These are phyloP conservation scores for Orbicella faveolata DNA, from an alignment of 64 coral and sea anemone species.

Conservation along the genomic window DNA sequence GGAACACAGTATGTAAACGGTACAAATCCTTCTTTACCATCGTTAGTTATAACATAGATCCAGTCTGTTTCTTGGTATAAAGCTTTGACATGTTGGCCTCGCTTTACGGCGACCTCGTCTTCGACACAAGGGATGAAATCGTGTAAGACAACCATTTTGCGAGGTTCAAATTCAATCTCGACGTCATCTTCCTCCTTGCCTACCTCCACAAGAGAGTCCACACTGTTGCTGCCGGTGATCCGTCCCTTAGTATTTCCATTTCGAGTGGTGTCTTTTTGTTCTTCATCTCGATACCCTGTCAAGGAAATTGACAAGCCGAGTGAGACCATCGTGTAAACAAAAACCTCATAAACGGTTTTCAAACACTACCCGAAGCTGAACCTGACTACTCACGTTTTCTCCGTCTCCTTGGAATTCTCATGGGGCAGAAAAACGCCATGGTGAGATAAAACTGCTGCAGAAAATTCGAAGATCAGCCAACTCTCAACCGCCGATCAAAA, in stretches of 20 bases:
- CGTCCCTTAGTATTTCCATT: conserved; percentile 63
- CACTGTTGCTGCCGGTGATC: conserved; percentile 50
- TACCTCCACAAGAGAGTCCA: conserved; percentile 54
- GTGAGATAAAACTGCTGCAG: neutral
- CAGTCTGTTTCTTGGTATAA: conserved; percentile 93
- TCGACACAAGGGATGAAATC: conserved; percentile 97
- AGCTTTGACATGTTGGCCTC: conserved; percentile 87
- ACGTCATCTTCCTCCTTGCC: conserved; percentile 50
- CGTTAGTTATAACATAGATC: conserved; percentile 76
- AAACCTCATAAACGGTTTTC: conserved; percentile 24
- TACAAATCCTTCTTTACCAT: conserved; percentile 90
- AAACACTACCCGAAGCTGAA: neutral
- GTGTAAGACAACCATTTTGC: conserved; percentile 91
- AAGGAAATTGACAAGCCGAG: conserved; percentile 27
- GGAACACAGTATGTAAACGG: conserved; percentile 89
- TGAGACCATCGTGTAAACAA: conserved; percentile 49
- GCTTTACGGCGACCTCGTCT: conserved; percentile 83
- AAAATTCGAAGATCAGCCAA: neutral
- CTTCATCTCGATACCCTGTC: conserved; percentile 60
- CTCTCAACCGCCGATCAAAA: neutral
- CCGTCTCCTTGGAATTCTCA: conserved; percentile 61
- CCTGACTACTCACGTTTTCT: conserved; percentile 56
- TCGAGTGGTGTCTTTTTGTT: conserved; percentile 42
- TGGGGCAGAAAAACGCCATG: conserved; percentile 75
- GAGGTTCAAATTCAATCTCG: conserved; percentile 69